Evolutionary conservation across 2,113 vertebrate species (phyloP).

Genomic region (Rhinichthys klamathensis): DNA sequence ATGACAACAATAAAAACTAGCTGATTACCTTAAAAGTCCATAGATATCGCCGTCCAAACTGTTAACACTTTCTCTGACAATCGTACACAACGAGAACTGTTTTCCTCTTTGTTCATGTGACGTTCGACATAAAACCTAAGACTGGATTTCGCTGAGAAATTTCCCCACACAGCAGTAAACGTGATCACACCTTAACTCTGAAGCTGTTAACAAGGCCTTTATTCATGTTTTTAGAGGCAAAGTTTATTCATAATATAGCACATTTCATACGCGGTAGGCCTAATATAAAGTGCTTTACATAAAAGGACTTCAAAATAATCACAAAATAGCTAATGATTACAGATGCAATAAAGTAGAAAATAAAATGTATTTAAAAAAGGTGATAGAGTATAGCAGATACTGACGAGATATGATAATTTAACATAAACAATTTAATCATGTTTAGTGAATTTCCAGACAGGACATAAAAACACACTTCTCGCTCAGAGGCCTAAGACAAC

Average conservation of each 20-base stretch:
- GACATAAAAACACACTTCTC: neutral
- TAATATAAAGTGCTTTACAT: neutral
- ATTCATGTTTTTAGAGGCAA: neutral
- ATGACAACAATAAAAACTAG: no score
- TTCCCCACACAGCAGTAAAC: neutral
- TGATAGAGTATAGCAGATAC: neutral
- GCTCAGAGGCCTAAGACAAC: neutral
- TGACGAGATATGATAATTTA: neutral
- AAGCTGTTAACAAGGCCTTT: neutral
- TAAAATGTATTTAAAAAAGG: neutral
- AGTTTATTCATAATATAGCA: neutral
- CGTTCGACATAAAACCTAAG: neutral
- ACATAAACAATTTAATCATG: neutral
- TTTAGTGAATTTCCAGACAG: neutral
- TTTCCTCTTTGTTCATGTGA: no score
- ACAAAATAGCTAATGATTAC: neutral
- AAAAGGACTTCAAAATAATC: neutral
- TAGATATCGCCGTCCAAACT: no score
- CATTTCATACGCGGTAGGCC: neutral
- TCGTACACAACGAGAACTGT: no score
- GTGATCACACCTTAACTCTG: neutral
- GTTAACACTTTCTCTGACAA: no score
- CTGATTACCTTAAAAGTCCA: no score
- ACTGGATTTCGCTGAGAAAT: neutral
- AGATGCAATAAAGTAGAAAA: neutral